Evolutionary conservation across 2,888 invertebrate species (phyloP).

Genomic region (Campoletis raptor): DNA sequence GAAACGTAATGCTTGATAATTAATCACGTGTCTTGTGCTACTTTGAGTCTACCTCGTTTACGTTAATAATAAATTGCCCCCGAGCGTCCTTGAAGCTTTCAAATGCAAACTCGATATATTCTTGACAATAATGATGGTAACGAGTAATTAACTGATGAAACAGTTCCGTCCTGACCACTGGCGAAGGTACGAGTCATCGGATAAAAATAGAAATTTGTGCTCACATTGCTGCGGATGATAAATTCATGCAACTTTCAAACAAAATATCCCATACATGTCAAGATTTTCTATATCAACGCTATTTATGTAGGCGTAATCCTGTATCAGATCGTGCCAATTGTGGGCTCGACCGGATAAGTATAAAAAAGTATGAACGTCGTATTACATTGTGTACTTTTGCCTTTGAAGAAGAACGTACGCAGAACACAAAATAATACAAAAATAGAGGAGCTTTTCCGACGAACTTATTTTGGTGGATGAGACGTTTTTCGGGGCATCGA

Average conservation of each 20-base stretch:
- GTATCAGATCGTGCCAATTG: slow-evolving; percentile 71
- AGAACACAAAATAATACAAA: slow-evolving; percentile 55
- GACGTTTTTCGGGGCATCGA: slow-evolving; percentile 14
- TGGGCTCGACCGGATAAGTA: slow-evolving; percentile 74
- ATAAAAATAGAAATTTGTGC: slow-evolving; percentile 55
- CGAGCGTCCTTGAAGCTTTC: slow-evolving; percentile 30
- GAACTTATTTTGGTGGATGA: slow-evolving; percentile 10
- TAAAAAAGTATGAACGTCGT: slow-evolving; percentile 60
- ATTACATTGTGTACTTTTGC: slow-evolving; percentile 27
- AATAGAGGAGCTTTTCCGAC: slow-evolving; percentile 31
- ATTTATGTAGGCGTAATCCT: slow-evolving; percentile 7
- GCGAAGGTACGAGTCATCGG: slow-evolving; percentile 32
- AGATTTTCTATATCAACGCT: slow-evolving; percentile 24
- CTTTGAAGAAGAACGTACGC: background rate
- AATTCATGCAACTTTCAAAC: slow-evolving; percentile 5
- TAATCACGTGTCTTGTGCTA: slow-evolving; percentile 24
- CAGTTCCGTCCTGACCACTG: slow-evolving; percentile 32
- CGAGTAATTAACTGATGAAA: slow-evolving; percentile 61
- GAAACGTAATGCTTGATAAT: slow-evolving; percentile 15
- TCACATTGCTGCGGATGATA: background rate
- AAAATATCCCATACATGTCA: background rate
- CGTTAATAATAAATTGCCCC: slow-evolving; percentile 14
- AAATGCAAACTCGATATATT: slow-evolving; percentile 46
- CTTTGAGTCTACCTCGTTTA: slow-evolving; percentile 22
- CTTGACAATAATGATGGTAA: slow-evolving; percentile 42